These are phyloP conservation scores for Austrofundulus limnaeus DNA, from an alignment of 2,113 vertebrate genomes.

Conservation along the genomic window DNA sequence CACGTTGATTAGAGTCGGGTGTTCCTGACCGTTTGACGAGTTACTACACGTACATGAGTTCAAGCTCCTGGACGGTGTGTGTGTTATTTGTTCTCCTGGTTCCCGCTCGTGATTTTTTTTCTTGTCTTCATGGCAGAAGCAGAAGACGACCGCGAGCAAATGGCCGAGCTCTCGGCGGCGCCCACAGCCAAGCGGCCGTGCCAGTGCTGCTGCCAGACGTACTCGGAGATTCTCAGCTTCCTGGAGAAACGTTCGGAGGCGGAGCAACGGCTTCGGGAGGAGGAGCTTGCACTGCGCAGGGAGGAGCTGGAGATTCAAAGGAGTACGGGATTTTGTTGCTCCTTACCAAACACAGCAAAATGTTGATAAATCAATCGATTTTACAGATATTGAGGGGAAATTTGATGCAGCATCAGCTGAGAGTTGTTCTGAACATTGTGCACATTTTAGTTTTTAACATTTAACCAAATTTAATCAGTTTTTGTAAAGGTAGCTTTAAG, in stretches of 20 bases:
- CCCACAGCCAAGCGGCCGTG: conserved; percentile 76
- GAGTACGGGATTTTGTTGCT: conserved; percentile 42
- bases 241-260: conserved; percentile 82
- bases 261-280: conserved; percentile 80
- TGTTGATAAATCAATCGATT: too few relatives aligned
- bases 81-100: neutral
- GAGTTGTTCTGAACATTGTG: too few relatives aligned
- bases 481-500: too few relatives aligned
- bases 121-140: conserved; percentile 39
- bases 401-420: too few relatives aligned
- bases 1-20: neutral
- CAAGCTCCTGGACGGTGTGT: neutral
- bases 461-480: too few relatives aligned
- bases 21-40: neutral
- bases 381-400: too few relatives aligned
- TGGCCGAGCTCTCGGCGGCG: conserved; percentile 61
- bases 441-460: too few relatives aligned
- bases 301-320: conserved; percentile 82
- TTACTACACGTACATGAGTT: too few relatives aligned
- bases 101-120: neutral
- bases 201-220: conserved; percentile 83
- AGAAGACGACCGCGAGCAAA: conserved; percentile 68
- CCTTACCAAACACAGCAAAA: too few relatives aligned
- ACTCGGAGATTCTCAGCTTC: conserved; percentile 82
- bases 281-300: conserved; percentile 76